Conservation (phyloP, 2,797 vertebrate genomes). For the Galaxias olidus region DNA sequence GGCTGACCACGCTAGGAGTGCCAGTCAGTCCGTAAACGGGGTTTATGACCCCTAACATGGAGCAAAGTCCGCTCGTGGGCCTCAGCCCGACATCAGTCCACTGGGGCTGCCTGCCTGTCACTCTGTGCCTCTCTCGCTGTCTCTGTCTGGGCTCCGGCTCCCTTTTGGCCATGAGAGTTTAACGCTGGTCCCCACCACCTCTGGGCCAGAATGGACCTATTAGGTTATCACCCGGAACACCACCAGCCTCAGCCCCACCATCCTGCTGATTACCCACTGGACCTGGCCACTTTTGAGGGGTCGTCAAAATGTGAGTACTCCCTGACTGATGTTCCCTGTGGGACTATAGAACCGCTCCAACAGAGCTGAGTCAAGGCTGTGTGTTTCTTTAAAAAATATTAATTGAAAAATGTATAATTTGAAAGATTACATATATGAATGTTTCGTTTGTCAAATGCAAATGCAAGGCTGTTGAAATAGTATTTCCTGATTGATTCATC, state of each 20-base stretch:
- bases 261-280: conserved; percentile 35
- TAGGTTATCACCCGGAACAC: conserved; percentile 48
- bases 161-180: conserved; percentile 51
- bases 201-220: conserved; percentile 62
- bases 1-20: conserved; percentile 68
- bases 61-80: conserved; percentile 74
- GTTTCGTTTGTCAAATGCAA: too few species aligned
- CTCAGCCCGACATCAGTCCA: conserved; percentile 66
- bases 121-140: conserved; percentile 43
- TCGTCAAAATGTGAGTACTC: conserved; percentile 73
- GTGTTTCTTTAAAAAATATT: neutral
- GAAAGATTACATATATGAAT: too few species aligned
- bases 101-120: conserved; percentile 43
- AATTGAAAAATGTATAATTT: too few species aligned
- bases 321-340: neutral
- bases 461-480: too few species aligned
- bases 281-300: conserved; percentile 50
- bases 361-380: neutral
- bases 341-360: neutral
- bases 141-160: conserved; percentile 43
- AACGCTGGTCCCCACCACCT: conserved; percentile 38
- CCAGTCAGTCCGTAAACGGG: conserved; percentile 69
- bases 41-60: conserved; percentile 73
- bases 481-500: too few species aligned
- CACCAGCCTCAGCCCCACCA: conserved; percentile 41